Percentiles rank a stretch among this genome's conserved stretches.
Conservation (phyloP, 2,888 invertebrate genomes). For the Antheraea assamensis region DNA sequence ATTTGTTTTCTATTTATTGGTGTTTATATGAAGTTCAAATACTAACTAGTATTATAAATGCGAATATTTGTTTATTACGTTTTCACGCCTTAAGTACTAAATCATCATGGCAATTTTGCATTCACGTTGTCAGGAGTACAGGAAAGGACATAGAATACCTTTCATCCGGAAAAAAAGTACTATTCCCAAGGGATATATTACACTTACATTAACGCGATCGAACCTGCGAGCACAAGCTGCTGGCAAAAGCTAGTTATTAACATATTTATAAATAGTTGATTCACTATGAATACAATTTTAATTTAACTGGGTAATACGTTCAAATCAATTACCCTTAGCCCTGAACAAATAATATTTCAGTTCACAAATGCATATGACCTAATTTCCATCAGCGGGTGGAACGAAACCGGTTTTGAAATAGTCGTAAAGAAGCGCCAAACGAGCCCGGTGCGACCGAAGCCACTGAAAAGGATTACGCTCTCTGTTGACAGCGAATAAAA, state of each 20-base stretch:
- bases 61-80: too few relatives aligned
- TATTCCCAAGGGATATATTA: too few relatives aligned
- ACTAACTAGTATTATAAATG: background rate
- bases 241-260: background rate
- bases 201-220: background rate
- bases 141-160: too few relatives aligned
- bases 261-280: background rate
- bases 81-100: too few relatives aligned
- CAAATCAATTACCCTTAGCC: constrained; percentile 19
- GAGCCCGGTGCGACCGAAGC: constrained; percentile 46
- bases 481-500: constrained; percentile 66
- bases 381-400: constrained; percentile 56
- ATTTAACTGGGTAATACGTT: constrained; percentile 6
- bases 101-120: too few relatives aligned
- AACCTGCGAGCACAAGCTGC: background rate
- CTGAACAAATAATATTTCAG: constrained; percentile 35
- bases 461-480: constrained; percentile 67
- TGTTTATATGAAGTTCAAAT: background rate
- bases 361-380: constrained; percentile 49
- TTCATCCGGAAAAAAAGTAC: too few relatives aligned
- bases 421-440: constrained; percentile 65
- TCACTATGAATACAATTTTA: background rate
- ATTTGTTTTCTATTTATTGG: background rate
- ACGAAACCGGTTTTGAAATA: constrained; percentile 60
- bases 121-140: too few relatives aligned